These are phyloP conservation scores for Euwallacea similis DNA, from an alignment of 1,140 invertebrate genomes.

Conservation along the genomic window DNA sequence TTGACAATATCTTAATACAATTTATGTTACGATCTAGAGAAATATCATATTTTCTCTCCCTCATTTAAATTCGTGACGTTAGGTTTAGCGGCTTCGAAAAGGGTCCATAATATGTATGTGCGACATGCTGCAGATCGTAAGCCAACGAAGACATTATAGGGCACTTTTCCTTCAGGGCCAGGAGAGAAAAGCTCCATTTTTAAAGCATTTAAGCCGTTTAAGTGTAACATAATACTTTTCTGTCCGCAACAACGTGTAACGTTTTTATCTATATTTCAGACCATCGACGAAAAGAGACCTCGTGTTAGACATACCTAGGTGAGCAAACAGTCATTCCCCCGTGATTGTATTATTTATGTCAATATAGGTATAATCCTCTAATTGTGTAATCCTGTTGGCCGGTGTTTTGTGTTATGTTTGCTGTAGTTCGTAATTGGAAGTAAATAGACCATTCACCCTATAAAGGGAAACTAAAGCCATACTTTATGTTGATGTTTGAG, in stretches of 20 bases:
- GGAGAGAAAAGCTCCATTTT: too few species aligned
- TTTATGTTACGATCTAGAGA: too few species aligned
- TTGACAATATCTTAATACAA: too few species aligned
- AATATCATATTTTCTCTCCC: too few species aligned
- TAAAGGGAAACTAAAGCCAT: background rate
- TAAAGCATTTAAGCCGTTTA: background rate
- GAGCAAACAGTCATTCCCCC: constrained; percentile 6
- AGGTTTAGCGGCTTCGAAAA: too few species aligned
- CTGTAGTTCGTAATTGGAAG: background rate
- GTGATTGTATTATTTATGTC: constrained; percentile 1
- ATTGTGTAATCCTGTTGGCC: constrained; percentile 10
- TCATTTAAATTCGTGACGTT: too few species aligned
- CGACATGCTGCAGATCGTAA: too few species aligned
- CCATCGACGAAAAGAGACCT: constrained; percentile 24
- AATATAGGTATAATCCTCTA: constrained; percentile 9
- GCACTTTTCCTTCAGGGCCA: too few species aligned
- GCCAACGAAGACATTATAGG: too few species aligned
- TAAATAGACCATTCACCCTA: background rate
- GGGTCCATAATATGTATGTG: too few species aligned
- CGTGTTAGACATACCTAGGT: constrained; percentile 35
- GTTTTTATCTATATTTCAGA: constrained; percentile 25
- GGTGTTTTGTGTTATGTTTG: constrained; percentile 9
- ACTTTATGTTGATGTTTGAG: background rate
- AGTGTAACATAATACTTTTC: too few species aligned
- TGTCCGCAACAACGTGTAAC: too few species aligned